A percentile compares a stretch with the other conserved stretches of the same genome.
These are phyloP conservation scores for Epinotia demarniana DNA, from an alignment of 2,888 invertebrate species.

Conservation along the genomic window DNA sequence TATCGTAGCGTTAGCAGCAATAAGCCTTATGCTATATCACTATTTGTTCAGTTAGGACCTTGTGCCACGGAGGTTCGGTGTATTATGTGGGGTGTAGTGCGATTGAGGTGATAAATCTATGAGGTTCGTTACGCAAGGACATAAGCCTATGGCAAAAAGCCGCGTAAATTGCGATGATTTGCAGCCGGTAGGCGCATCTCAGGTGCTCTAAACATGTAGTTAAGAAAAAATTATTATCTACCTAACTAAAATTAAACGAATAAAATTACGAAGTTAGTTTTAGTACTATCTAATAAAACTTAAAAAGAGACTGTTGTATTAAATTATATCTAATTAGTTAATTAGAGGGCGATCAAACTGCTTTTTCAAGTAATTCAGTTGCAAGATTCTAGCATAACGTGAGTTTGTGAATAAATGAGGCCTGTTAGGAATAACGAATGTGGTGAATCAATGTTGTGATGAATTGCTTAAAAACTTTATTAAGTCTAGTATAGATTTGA, in stretches of 20 bases:
- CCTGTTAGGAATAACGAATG: no score
- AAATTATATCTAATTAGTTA: no score
- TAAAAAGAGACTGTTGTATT: no score
- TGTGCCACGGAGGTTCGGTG: background rate
- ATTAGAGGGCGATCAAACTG: no score
- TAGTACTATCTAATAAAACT: background rate
- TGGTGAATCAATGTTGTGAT: background rate
- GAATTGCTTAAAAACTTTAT: background rate
- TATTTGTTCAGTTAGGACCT: background rate
- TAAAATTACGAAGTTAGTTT: background rate
- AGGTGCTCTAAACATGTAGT: constrained; percentile 7
- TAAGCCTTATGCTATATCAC: background rate
- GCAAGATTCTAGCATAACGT: no score
- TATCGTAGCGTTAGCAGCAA: background rate
- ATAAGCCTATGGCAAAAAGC: constrained; percentile 53
- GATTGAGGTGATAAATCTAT: constrained; percentile 59
- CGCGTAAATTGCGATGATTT: constrained; percentile 61
- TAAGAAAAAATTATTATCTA: constrained; percentile 8
- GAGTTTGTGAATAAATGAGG: no score
- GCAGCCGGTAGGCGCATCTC: constrained; percentile 48
- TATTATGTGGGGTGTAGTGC: constrained; percentile 22
- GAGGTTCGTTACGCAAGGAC: constrained; percentile 65
- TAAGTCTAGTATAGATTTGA: background rate
- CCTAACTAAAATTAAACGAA: background rate
- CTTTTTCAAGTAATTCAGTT: no score